Evolutionary conservation across 2,797 vertebrate genomes (phyloP).

Genomic region (Lemur catta): DNA sequence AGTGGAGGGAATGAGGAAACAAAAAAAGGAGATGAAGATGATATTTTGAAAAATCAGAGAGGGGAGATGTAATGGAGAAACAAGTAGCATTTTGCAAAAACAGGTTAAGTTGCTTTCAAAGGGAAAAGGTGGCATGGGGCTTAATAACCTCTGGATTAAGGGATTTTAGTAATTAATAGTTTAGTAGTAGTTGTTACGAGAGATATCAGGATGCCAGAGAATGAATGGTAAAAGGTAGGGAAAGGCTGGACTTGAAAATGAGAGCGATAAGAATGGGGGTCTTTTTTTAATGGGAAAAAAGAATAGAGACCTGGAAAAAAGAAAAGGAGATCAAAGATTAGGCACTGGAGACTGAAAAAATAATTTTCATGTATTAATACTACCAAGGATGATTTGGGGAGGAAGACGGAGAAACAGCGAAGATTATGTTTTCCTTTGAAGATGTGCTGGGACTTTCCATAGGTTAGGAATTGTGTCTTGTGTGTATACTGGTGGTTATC

Average conservation of each 20-base stretch:
- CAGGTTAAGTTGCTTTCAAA: constrained; percentile 39
- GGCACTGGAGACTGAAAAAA: not conserved
- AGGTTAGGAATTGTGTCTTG: constrained; percentile 33
- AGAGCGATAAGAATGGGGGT: not conserved
- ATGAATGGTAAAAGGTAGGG: not conserved
- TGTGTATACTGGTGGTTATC: not conserved
- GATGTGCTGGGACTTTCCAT: not conserved
- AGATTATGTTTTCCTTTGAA: constrained; percentile 34
- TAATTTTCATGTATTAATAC: constrained; percentile 1
- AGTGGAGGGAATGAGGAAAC: not conserved
- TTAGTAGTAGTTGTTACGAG: not conserved
- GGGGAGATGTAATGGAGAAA: not conserved
- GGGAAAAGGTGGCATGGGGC: not conserved
- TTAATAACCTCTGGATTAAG: not conserved
- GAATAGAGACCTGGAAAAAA: not conserved
- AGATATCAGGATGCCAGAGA: not conserved
- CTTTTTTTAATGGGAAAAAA: not conserved
- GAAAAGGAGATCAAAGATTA: not conserved
- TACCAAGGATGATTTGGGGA: not conserved
- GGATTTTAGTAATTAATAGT: not conserved
- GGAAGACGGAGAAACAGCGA: not conserved
- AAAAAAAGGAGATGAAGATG: not conserved
- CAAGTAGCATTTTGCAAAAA: not conserved
- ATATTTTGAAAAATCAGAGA: constrained; percentile 35
- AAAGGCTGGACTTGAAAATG: not conserved